Conservation (phyloP, 2,888 invertebrate species). For the Rhimphoctona megacephalus region DNA sequence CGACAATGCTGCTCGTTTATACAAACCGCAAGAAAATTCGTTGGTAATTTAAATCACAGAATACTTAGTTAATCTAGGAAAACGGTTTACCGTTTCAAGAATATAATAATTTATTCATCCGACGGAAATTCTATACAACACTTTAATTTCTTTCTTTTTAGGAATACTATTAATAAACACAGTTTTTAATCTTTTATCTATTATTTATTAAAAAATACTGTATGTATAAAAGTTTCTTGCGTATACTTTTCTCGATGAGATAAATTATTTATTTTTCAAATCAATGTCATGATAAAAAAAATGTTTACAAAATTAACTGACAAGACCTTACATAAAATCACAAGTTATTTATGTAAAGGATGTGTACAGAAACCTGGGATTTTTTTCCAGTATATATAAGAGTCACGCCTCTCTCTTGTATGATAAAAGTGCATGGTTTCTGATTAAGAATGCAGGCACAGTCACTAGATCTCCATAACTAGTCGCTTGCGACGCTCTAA, state of each 20-base stretch:
- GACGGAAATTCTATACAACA: too few species aligned
- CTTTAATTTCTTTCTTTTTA: too few species aligned
- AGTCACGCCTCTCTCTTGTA: slow-evolving; percentile 33
- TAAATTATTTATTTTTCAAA: background rate
- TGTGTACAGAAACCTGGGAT: background rate
- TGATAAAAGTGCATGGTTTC: slow-evolving; percentile 64
- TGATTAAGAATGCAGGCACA: slow-evolving; percentile 72
- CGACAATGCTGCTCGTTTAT: background rate
- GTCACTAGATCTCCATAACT: slow-evolving; percentile 74
- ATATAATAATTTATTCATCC: background rate
- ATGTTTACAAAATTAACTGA: background rate
- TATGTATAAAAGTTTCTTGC: too few species aligned
- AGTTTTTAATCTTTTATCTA: too few species aligned
- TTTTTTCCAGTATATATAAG: slow-evolving; percentile 49
- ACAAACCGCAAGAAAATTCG: background rate
- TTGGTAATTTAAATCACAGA: background rate
- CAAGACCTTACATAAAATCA: slow-evolving; percentile 4
- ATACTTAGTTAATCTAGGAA: background rate
- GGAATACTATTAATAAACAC: too few species aligned
- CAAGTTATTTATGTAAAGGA: background rate
- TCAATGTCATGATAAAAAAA: background rate
- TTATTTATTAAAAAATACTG: too few species aligned
- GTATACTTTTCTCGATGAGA: too few species aligned
- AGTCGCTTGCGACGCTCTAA: slow-evolving; percentile 71
- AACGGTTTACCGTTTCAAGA: background rate